Evolutionary conservation across 1,140 invertebrate genomes (phyloP).

Genomic region (Aradophagus sp.): DNA sequence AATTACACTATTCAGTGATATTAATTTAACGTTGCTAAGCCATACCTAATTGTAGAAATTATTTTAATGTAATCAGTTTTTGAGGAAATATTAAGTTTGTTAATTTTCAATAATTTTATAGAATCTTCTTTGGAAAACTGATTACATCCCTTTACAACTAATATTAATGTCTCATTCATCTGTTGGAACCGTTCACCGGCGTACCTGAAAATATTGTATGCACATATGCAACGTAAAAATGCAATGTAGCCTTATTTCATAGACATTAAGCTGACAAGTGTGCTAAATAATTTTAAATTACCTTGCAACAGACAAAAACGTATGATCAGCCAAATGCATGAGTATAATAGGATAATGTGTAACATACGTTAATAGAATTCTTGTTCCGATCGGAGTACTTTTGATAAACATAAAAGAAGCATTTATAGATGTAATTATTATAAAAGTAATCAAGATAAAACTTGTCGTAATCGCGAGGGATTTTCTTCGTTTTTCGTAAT

Average conservation of each 20-base stretch:
- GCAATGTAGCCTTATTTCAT: no score
- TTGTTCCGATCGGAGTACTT: conserved; percentile 3
- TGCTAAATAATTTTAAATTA: conserved; percentile 9
- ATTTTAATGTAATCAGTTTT: conserved; percentile 29
- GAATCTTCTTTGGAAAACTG: conserved; percentile 5
- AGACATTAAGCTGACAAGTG: no score
- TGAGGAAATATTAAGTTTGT: conserved; percentile 7
- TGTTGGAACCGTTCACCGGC: conserved; percentile 6
- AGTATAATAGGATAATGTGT: conserved; percentile 40
- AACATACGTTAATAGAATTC: conserved; percentile 23
- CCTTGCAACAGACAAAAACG: conserved; percentile 29
- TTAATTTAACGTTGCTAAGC: no score
- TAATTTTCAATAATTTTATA: conserved; percentile 7
- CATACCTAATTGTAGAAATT: conserved; percentile 26
- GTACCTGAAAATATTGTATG: conserved; percentile 10
- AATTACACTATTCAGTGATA: no score
- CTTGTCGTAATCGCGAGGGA: background rate
- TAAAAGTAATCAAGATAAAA: conserved; percentile 14
- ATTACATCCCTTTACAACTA: conserved; percentile 18
- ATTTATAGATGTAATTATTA: conserved; percentile 18
- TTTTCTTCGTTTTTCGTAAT: conserved; percentile 14
- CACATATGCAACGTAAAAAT: no score
- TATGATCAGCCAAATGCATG: conserved; percentile 40
- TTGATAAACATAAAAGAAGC: conserved; percentile 20
- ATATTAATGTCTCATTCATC: conserved; percentile 13